phyloP scores from a whole-genome alignment of 2,797 vertebrate species.

The Hyperoplus lanceolatus region DNA sequence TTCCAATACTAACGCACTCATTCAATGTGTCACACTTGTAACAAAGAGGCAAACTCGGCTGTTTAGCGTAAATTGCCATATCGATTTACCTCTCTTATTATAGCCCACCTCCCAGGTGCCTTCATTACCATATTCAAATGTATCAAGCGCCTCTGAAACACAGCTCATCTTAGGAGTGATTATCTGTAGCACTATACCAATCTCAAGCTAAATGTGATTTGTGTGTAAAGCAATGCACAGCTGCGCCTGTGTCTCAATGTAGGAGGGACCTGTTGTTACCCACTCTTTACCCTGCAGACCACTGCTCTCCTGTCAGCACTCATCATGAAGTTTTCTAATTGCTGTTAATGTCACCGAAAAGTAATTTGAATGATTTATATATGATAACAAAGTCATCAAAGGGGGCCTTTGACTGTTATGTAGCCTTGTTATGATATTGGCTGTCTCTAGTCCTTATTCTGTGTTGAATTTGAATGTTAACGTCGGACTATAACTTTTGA shows the following conservation, averaged over 20 bases:
- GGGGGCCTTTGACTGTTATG: constrained; percentile 14
- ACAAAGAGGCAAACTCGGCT: constrained; percentile 62
- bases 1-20: constrained; percentile 27
- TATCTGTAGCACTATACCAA: constrained; percentile 61
- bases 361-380: constrained; percentile 31
- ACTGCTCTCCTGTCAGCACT: constrained; percentile 32
- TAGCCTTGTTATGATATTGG: not conserved
- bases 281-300: constrained; percentile 39
- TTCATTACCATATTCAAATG: constrained; percentile 66
- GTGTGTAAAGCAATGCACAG: constrained; percentile 58
- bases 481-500: not conserved
- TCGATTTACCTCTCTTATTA: constrained; percentile 72
- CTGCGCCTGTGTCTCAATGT: constrained; percentile 69
- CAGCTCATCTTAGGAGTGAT: constrained; percentile 64
- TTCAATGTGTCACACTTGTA: constrained; percentile 54
- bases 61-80: constrained; percentile 71
- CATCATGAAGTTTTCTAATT: constrained; percentile 24
- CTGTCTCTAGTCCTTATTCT: not conserved
- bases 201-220: constrained; percentile 65
- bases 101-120: constrained; percentile 42
- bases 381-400: not conserved
- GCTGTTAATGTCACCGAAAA: constrained; percentile 22
- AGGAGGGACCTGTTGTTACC: constrained; percentile 50
- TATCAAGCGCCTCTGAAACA: constrained; percentile 38
- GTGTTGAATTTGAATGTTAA: constrained; percentile 1